Evolutionary conservation across 2,113 vertebrate genomes (phyloP), one percentile per base, ranked within the genome.

Genomic region (Stigmatopora nigra): DNA sequence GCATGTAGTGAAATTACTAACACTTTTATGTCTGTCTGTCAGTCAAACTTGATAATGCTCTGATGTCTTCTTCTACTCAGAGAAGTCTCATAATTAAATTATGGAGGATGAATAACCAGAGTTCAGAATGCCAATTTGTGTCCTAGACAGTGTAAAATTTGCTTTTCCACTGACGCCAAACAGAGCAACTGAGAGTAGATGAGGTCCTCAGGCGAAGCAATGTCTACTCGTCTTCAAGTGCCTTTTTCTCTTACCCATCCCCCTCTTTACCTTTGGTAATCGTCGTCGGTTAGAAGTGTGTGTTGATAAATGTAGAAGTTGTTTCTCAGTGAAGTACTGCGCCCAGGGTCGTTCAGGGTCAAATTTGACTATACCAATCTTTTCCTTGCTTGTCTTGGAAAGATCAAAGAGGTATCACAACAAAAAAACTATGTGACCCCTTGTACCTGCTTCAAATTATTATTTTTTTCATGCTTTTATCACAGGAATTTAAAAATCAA

Each of bases 361-460:
- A 59, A 49, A 63, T 68, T 73, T 69, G 69, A 38, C 47, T 69
- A 6, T 59, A 64, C 45, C 57, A 66, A 31, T 56, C 12, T 56
- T 41, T 56, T 11, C 2, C 5, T 22, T 56, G 7, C 13, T 14
- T 35, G 13, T 13, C 19, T 56, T 31, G 12, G 25, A 6, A 53
- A 12, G 20, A 53, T 53, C 20, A 13, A 53, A 25, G 11, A 13
- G 13, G 89, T 88, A 87, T 86, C 81, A 63, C 91, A 90, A 92
- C 91, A 91, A 88, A 86, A 70, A 41, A 41, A 41, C 38, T 84
- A 88, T 83, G 88, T 89, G 91, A 88, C 91, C 92, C 92, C 89
- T 49, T 58, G 7, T 17, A 36, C 38, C 15, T 38, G 53, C 68
- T 89, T 92, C 89, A 91, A 92, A 92, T 35, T 56, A 56, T 15